phyloP scores from a whole-genome alignment of 2,113 vertebrate species.

The Bettongia penicillata region DNA sequence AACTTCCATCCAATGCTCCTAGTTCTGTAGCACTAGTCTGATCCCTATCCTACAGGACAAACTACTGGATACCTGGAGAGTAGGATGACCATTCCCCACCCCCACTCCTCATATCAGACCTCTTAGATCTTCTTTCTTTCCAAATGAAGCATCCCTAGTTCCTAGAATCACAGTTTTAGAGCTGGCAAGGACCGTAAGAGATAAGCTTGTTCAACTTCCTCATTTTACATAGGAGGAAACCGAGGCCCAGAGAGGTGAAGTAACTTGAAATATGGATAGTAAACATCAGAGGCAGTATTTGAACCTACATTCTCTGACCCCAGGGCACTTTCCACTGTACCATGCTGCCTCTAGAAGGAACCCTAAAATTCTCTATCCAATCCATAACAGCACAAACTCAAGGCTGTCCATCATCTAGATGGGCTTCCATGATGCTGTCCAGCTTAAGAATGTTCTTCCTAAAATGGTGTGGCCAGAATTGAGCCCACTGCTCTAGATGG shows the following conservation, averaged over 20 bases:
- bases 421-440: not conserved
- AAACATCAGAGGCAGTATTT: not conserved
- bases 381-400: not conserved
- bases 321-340: not conserved
- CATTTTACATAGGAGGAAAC: too few relatives aligned
- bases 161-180: too few relatives aligned
- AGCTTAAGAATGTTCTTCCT: not conserved
- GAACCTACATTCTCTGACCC: not conserved
- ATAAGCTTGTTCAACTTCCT: not conserved
- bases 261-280: too few relatives aligned
- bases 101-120: too few relatives aligned
- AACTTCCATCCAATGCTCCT: not conserved
- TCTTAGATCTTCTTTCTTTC: too few relatives aligned
- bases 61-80: not conserved
- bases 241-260: too few relatives aligned
- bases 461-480: not conserved
- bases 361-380: not conserved
- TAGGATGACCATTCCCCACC: too few relatives aligned
- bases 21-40: not conserved
- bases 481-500: not conserved
- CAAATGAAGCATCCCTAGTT: too few relatives aligned
- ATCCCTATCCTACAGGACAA: not conserved
- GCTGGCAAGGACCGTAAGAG: too few relatives aligned
- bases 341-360: not conserved
- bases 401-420: not conserved